Base-by-base conservation (phyloP, 2,888 invertebrate genomes). In the Chrysina gloriosa region DNA sequence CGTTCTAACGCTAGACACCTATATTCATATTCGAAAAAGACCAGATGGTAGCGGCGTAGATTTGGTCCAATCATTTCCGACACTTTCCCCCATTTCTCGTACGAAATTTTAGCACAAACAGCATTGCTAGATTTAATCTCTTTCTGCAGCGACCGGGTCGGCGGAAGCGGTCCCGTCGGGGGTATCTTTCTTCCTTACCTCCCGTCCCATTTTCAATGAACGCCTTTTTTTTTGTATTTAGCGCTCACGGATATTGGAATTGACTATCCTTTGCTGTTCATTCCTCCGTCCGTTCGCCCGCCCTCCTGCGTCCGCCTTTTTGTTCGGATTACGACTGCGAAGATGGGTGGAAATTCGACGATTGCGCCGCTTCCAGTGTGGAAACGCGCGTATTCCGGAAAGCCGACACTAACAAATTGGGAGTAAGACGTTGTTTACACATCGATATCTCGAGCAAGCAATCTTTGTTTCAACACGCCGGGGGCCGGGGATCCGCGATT, bases 391-490 rank as follows among this genome's bases (percentile, higher is more conserved):
- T 61, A 61, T 27, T 25, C 16, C 16, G 42, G 19, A 42, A 42
- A 9, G 42, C 4, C 23, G 42, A 42, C 42, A 29, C 58, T 61
- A 42, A 52, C 31, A 45, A 42, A 61, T 61, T 42, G 58, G 42
- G 42, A 27, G 16, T 61, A 42, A 61, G 42, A 61, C 27, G 42
- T 61, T 61, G 58, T 42, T 61, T 42, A 61, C 58, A 61, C 58
- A 14, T 42, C 31, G 52, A 52, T 52, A 52, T 52, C 52, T 19
- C 14, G 31, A 31, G 52, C 16, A 52, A 21, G 45, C 31, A 52
- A 52, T 52, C 52, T 52, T 52, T 52, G 52, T 52, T 52, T 52
- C 52, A 52, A 52, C 52, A 52, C 29, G 52, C 19, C 19, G 9
- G 19, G 9, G 19, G 21, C 16, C 21, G 14, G 16, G 45, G n/a